Conservation (phyloP, 2,113 vertebrate species). For the Gopherus flavomarginatus region DNA sequence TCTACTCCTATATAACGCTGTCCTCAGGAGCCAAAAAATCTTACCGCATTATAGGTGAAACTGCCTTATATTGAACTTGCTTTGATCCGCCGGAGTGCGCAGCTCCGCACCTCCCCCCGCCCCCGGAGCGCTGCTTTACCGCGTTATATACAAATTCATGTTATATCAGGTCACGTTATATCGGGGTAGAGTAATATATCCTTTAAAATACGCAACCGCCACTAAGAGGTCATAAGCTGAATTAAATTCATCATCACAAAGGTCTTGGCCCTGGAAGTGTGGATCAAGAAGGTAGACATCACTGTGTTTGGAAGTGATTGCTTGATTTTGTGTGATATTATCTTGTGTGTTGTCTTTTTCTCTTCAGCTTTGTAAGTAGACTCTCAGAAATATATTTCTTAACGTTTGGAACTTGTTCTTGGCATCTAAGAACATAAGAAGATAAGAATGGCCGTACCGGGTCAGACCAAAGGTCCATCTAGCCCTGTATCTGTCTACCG, state of each 20-base stretch:
- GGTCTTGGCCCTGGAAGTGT: not conserved
- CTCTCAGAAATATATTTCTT: not conserved
- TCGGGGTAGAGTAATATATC: not conserved
- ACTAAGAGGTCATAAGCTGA: not conserved
- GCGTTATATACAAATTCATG: too few relatives aligned
- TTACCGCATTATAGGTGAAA: too few relatives aligned
- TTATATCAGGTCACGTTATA: too few relatives aligned
- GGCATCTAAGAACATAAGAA: not conserved
- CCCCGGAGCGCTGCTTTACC: too few relatives aligned
- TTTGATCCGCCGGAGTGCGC: too few relatives aligned
- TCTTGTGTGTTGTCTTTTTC: not conserved
- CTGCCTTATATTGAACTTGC: too few relatives aligned
- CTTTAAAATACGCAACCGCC: not conserved
- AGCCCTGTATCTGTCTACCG: too few relatives aligned
- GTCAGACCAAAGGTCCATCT: too few relatives aligned
- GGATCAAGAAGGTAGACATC: not conserved
- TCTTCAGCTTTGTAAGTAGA: not conserved
- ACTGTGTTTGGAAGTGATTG: not conserved
- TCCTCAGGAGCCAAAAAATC: too few relatives aligned
- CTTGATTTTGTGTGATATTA: not conserved
- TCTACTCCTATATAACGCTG: too few relatives aligned
- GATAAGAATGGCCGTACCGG: too few relatives aligned
- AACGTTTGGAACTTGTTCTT: not conserved
- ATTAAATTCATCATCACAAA: not conserved
- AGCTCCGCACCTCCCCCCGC: too few relatives aligned